Percentiles rank a stretch among this genome's conserved stretches.
These are phyloP conservation scores for Ramphastos sulfuratus DNA, from an alignment of 2,113 vertebrate genomes.

Conservation along the genomic window DNA sequence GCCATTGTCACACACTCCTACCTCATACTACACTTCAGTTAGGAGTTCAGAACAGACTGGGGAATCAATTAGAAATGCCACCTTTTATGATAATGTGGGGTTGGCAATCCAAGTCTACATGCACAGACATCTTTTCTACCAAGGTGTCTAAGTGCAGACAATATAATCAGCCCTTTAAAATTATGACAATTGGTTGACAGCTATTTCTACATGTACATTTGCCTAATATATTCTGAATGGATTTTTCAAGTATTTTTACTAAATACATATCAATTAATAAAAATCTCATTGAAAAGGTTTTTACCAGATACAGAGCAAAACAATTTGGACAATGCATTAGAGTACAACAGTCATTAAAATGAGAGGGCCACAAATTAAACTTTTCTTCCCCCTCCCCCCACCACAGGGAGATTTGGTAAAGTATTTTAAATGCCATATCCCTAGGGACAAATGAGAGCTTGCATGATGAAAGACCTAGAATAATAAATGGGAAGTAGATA, in stretches of 20 bases:
- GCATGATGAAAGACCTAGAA: neutral
- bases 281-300: neutral
- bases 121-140: neutral
- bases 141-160: neutral
- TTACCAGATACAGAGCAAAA: neutral
- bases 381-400: neutral
- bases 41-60: neutral
- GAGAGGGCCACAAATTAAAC: neutral
- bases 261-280: neutral
- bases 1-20: constrained; percentile 7
- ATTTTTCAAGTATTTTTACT: neutral
- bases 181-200: neutral
- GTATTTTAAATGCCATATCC: neutral
- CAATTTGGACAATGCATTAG: neutral
- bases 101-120: neutral
- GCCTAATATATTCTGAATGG: neutral
- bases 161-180: neutral
- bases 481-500: constrained; percentile 1
- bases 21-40: neutral
- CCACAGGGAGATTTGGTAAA: neutral
- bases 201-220: neutral
- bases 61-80: neutral
- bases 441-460: neutral
- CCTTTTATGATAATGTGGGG: neutral
- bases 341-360: neutral